Evolutionary conservation across 2,888 invertebrate genomes (phyloP), one percentile per base, ranked within the genome.

Genomic region (Pristionchus mayeri): DNA sequence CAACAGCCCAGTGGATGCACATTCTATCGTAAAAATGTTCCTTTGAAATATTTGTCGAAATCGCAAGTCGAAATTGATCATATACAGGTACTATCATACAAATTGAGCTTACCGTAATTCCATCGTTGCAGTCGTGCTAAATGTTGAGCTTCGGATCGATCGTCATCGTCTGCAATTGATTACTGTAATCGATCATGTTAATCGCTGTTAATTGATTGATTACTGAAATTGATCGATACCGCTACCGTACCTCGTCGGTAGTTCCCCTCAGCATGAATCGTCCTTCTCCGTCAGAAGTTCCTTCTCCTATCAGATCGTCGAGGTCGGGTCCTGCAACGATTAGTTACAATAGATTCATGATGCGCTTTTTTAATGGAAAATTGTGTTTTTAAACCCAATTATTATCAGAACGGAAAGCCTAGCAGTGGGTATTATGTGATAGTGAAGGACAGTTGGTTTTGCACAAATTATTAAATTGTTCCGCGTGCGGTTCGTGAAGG

Each of bases 131-230:
- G n/a, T n/a, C n/a, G n/a, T n/a, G n/a, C n/a, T n/a, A n/a, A n/a
- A n/a, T n/a, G n/a, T 85, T 85, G 48, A 85, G 84, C 86, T 86
- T 86, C 37, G 86, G 85, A 75, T 86, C 86, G 86, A 86, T 86
- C 0, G 86, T 86, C 34, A 76, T 82, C 13, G 84, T 37, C 75
- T 86, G 75, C 24, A 75, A 37, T 75, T 21, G 48, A 48, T 75
- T 2, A 24, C n/a, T n/a, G n/a, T n/a, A n/a, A n/a, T n/a, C n/a
- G n/a, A n/a, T n/a, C n/a, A 16, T 24, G 44, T 11, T 18, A 13
- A 67, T 27, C 30, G 27, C n/a, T 4, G 37, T 37, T 27, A 34
- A 13, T 16, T 4, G 18, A 63, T 27, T 13, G 60, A 4, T 9
- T 21, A n/a, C 18, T 16, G 52, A 11, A 57, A 21, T 54, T 18